Evolutionary conservation across 2,113 vertebrate species (phyloP).

Genomic region (Pteropus alecto): DNA sequence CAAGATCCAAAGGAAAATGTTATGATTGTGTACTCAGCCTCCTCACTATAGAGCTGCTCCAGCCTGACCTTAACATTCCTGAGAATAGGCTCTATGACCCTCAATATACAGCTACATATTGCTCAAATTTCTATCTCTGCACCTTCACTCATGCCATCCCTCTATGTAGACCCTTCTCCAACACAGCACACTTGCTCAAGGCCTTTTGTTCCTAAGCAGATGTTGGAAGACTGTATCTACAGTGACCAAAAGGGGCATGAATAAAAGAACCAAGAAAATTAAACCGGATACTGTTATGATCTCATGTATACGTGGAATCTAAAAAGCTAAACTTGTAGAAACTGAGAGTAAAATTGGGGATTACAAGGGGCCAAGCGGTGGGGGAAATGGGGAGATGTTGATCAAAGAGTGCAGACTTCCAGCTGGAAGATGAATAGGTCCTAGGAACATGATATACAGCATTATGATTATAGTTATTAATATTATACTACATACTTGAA

Average conservation of each 20-base stretch:
- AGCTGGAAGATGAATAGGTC: neutral
- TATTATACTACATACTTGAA: neutral
- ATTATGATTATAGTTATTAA: neutral
- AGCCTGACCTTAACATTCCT: neutral
- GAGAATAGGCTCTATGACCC: neutral
- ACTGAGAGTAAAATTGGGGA: neutral
- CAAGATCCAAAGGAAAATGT: neutral
- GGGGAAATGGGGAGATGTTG: neutral
- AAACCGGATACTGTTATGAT: neutral
- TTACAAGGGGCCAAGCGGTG: neutral
- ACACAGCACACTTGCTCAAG: neutral
- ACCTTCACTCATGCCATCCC: neutral
- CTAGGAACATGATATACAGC: neutral
- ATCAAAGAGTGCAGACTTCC: neutral
- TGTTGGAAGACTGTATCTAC: neutral
- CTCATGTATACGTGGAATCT: neutral
- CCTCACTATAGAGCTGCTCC: neutral
- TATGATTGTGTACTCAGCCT: neutral
- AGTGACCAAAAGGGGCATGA: neutral
- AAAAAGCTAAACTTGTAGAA: neutral
- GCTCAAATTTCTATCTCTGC: neutral
- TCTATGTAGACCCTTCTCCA: neutral
- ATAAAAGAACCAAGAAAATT: neutral
- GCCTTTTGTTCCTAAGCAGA: neutral
- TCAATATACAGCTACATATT: accelerated